Evolutionary conservation across 2,888 invertebrate genomes (phyloP).

Genomic region (Podabrus alpinus): DNA sequence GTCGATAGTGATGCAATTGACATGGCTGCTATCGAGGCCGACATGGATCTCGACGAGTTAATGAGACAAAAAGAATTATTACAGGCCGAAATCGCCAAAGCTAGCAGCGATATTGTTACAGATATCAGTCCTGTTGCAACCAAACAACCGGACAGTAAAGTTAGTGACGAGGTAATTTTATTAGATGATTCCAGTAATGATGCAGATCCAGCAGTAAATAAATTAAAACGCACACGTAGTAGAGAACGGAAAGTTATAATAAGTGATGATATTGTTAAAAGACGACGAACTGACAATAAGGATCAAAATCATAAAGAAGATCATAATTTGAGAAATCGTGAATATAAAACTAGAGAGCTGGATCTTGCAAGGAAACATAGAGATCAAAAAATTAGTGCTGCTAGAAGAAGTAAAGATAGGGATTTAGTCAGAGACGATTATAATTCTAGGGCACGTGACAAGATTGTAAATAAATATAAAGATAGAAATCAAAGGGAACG

Average conservation of each 20-base stretch:
- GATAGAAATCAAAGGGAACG: conserved; percentile 44
- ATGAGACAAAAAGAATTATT: conserved; percentile 87
- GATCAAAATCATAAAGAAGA: conserved; percentile 42
- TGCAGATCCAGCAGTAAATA: conserved; percentile 40
- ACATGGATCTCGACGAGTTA: conserved; percentile 83
- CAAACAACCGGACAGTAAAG: conserved; percentile 49
- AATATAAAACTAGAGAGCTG: conserved; percentile 14
- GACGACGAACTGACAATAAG: conserved; percentile 25
- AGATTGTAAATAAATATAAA: conserved; percentile 34
- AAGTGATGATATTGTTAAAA: conserved; percentile 33
- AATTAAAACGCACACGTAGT: conserved; percentile 53
- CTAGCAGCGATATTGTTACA: conserved; percentile 54
- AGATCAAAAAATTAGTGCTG: conserved; percentile 20
- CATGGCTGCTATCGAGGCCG: conserved; percentile 78
- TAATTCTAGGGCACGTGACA: conserved; percentile 46
- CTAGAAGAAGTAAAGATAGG: conserved; percentile 16
- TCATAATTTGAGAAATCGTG: conserved; percentile 44
- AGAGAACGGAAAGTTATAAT: conserved; percentile 52
- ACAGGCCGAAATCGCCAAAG: conserved; percentile 80
- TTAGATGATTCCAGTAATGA: conserved; percentile 69
- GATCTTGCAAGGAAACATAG: conserved; percentile 11
- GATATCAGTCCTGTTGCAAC: conserved; percentile 51
- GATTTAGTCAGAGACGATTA: conserved; percentile 43
- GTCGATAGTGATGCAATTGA: conserved; percentile 71
- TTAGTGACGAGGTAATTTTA: conserved; percentile 64